These are phyloP conservation scores for Cynopterus brachyotis DNA, from an alignment of 2,113 vertebrate genomes.

Conservation along the genomic window DNA sequence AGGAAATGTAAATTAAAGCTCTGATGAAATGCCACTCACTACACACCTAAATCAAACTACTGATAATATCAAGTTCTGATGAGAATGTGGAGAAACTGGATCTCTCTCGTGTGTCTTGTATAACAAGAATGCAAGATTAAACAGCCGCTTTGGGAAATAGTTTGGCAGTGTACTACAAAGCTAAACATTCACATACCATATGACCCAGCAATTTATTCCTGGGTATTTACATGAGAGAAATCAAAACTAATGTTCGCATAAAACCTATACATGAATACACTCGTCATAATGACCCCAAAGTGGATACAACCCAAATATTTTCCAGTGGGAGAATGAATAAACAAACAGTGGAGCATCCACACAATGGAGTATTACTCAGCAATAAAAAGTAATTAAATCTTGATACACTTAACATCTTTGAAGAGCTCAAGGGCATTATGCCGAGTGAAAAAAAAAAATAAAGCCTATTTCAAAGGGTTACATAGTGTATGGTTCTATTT, in stretches of 20 bases:
- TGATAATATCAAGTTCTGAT: neutral
- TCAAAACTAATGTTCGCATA: neutral
- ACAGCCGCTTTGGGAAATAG: neutral
- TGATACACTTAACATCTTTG: neutral
- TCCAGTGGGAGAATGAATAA: neutral
- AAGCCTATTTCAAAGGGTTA: neutral
- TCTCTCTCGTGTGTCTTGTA: neutral
- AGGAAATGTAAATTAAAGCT: neutral
- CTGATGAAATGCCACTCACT: neutral
- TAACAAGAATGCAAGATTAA: neutral
- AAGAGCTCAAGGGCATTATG: neutral
- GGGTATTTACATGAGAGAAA: neutral
- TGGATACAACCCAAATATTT: neutral
- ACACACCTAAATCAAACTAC: neutral
- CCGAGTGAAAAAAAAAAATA: neutral
- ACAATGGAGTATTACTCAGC: neutral
- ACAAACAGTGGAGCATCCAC: neutral
- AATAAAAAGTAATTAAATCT: neutral
- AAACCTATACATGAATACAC: neutral
- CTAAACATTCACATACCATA: neutral
- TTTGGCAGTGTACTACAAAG: neutral
- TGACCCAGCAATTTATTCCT: neutral
- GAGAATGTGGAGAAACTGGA: neutral
- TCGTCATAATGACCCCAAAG: neutral
- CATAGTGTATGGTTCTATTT: neutral